Evolutionary conservation across 2,113 vertebrate species (phyloP).

Genomic region (Typhlomys cinereus): DNA sequence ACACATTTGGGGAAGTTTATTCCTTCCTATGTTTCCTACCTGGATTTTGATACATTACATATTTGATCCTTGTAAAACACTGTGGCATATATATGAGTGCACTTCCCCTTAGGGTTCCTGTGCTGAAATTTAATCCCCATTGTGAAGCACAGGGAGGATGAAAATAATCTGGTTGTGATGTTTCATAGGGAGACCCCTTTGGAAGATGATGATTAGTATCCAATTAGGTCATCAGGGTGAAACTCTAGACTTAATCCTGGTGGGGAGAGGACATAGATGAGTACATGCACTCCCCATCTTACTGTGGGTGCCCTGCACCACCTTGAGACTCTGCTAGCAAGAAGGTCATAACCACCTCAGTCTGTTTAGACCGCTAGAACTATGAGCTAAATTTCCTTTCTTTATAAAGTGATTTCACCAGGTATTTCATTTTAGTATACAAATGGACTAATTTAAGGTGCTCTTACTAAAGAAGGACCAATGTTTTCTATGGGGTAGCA

Average conservation of each 20-base stretch:
- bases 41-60: background rate
- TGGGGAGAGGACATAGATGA: background rate
- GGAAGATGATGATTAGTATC: background rate
- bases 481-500: background rate
- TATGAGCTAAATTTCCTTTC: background rate
- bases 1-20: constrained; percentile 13
- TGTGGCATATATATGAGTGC: background rate
- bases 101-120: background rate
- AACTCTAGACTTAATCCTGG: background rate
- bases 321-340: background rate
- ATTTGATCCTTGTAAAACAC: constrained; percentile 21
- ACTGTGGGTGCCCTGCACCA: background rate
- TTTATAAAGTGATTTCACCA: no score
- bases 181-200: no score
- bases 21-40: background rate
- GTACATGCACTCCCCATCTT: no score
- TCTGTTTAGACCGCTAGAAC: background rate
- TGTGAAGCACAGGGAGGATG: no score
- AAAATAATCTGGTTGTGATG: background rate
- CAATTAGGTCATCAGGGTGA: background rate
- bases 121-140: background rate
- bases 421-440: background rate
- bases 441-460: background rate
- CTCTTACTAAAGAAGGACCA: background rate
- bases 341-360: background rate